Conservation (phyloP, 2,888 invertebrate species). For the Lasius platythorax region DNA sequence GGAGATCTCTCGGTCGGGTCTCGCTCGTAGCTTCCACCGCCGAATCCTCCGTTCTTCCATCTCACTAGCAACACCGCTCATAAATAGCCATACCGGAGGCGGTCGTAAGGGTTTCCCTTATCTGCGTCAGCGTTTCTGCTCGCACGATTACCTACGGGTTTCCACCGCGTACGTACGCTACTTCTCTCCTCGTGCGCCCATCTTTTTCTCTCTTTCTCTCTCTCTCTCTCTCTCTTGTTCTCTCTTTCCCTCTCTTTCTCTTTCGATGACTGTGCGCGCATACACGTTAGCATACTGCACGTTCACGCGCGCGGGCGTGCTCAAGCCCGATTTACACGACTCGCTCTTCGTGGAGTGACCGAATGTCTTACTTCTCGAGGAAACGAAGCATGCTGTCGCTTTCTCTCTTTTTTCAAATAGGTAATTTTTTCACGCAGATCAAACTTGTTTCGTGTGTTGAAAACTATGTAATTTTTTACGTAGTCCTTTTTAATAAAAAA, state of each 20-base stretch:
- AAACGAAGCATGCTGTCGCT: background rate
- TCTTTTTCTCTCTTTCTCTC: constrained; percentile 34
- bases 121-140: constrained; percentile 75
- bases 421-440: background rate
- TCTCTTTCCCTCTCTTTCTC: background rate
- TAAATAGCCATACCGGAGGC: constrained; percentile 70
- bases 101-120: constrained; percentile 75
- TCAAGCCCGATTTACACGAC: constrained; percentile 36
- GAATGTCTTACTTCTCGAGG: background rate
- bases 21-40: constrained; percentile 17
- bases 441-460: background rate
- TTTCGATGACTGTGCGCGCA: constrained; percentile 33
- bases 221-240: constrained; percentile 7
- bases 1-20: constrained; percentile 21
- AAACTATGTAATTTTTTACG: background rate
- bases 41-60: constrained; percentile 61
- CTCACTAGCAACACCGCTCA: constrained; percentile 65
- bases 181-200: constrained; percentile 19
- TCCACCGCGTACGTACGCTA: constrained; percentile 59
- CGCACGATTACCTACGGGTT: constrained; percentile 75
- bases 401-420: background rate
- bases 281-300: constrained; percentile 28
- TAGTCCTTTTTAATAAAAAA: background rate
- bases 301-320: constrained; percentile 38
- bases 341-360: background rate